A percentile compares a stretch with the other conserved stretches of the same genome.
Evolutionary conservation across 2,113 vertebrate species (phyloP).

Genomic region (Gymnocephalus cernua): DNA sequence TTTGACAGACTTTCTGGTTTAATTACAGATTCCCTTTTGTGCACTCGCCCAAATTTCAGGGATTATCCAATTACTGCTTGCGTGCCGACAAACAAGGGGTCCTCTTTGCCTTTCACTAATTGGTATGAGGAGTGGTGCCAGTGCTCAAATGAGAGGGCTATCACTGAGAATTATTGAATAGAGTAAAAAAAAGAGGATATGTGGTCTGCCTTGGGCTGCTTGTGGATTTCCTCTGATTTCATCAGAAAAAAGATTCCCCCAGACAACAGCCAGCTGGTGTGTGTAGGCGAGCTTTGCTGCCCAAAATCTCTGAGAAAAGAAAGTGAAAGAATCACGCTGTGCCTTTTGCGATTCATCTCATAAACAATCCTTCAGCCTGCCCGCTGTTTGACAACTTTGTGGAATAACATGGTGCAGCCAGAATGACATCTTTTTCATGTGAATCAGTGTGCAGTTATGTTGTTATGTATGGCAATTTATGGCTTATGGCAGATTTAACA

Average conservation of each 20-base stretch:
- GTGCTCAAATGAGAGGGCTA: conserved; percentile 67
- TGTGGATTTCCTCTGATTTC: conserved; percentile 82
- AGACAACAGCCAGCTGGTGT: conserved; percentile 76
- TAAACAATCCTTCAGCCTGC: conserved; percentile 56
- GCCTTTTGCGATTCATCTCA: conserved; percentile 60
- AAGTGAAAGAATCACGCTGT: conserved; percentile 63
- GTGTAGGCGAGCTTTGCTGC: conserved; percentile 68
- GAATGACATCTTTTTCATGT: conserved; percentile 36
- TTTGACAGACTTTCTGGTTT: conserved; percentile 76
- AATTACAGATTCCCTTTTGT: conserved; percentile 81
- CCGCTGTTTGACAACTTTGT: conserved; percentile 45
- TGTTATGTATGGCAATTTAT: conserved; percentile 21
- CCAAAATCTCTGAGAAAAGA: conserved; percentile 65
- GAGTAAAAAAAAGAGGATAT: conserved; percentile 51
- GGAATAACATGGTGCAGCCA: conserved; percentile 19
- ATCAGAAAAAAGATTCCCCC: conserved; percentile 78
- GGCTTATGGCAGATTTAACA: conserved; percentile 28
- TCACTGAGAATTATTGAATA: conserved; percentile 76
- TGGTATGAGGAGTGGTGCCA: conserved; percentile 68
- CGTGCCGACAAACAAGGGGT: conserved; percentile 77
- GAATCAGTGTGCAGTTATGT: conserved; percentile 4
- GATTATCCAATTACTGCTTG: conserved; percentile 81
- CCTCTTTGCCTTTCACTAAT: conserved; percentile 79
- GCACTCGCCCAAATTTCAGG: conserved; percentile 73
- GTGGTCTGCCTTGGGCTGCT: conserved; percentile 72